Base-by-base conservation (phyloP, 2,888 invertebrate species). In the Xanthorhoe spadicearia region DNA sequence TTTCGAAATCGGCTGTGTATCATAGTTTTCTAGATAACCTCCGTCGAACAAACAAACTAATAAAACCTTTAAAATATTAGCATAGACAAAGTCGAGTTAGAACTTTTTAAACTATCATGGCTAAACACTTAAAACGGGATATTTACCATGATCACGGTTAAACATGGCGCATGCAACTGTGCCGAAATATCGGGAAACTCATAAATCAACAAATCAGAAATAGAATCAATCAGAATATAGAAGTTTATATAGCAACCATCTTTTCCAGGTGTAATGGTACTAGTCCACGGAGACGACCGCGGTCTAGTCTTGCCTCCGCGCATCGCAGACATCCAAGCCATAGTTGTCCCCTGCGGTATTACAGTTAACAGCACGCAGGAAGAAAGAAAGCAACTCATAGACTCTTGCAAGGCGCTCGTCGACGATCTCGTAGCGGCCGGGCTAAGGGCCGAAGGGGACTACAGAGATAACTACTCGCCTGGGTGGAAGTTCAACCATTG, bases 401-500 rank as follows among this genome's bases (percentile, higher is more conserved):
- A 90, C 50, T 94, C 96, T 10, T 99, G 99, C 86, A 90, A 94
- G 64, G 92, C 94, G 50, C 90, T 98, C 17, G 96, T 97, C 71
- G 83, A 89, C 0, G 94, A 94, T 28, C 86, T 99, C 17, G 80
- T 81, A 1, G 89, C 88, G 0, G 94, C 90, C 0, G 96, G 95
- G 0, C 87, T 99, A 8, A 94, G 96, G 68, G 96, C 96, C 0
- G 96, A 97, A 73, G 96, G 96, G 7, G 99, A 99, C 88, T 96
- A 96, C 72, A 94, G 99, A 61, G 98, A 97, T 80, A 99, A 99
- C 88, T 98, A 99, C 85, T 98, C 99, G 13, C 99, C 99, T 0
- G 99, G 99, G 0, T 99, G 99, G 99, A 99, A 99, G 91, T 99
- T 98, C 86, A 99, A 98, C 84, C 97, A 99, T 83, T 99, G 98